Conservation (phyloP, 2,113 vertebrate species). For the Hemiprocne comata region DNA sequence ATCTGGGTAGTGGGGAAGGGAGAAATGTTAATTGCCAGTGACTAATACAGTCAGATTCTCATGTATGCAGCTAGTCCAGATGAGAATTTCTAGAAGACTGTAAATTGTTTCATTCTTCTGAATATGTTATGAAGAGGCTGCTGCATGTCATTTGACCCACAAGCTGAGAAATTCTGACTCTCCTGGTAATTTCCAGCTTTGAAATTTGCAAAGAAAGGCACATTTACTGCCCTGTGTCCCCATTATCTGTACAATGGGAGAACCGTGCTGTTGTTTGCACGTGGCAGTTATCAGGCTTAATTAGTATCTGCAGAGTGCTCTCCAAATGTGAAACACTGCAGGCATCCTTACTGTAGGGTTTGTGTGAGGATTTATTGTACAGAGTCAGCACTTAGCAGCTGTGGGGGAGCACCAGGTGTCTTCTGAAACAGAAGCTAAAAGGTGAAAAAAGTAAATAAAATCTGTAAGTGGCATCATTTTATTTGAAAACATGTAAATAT, state of each 20-base stretch:
- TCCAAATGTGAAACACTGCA: neutral
- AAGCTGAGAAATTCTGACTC: neutral
- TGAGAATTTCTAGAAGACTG: neutral
- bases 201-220: neutral
- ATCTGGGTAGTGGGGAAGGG: neutral
- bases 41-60: neutral
- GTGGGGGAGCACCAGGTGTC: neutral
- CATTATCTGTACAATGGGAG: neutral
- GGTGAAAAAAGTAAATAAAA: neutral
- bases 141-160: neutral
- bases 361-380: neutral
- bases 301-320: neutral
- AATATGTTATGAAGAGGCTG: neutral
- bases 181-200: neutral
- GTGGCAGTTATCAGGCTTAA: neutral
- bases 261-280: neutral
- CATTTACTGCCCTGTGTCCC: neutral
- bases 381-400: neutral
- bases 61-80: neutral
- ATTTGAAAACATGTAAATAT: neutral
- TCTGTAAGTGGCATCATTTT: neutral
- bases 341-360: neutral
- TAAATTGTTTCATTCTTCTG: neutral
- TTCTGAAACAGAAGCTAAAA: neutral
- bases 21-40: slow-evolving; percentile 19